Base-by-base conservation (phyloP, 2,113 vertebrate species). In the Tylochromis polylepis region DNA sequence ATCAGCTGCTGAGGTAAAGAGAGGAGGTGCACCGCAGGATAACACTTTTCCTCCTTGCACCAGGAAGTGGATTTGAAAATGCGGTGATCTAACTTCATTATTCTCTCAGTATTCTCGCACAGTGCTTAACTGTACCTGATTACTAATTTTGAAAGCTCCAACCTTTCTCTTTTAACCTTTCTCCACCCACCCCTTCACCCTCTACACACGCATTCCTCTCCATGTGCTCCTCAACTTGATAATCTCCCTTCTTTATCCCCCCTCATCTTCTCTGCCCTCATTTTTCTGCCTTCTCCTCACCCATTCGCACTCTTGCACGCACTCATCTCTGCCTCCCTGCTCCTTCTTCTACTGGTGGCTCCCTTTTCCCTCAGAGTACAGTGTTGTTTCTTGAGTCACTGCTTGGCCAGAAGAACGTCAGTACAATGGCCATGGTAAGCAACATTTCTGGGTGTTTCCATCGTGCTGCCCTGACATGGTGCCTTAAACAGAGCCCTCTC, bases 391-490 rank as follows among this genome's bases (percentile, higher is more conserved):
- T 96, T 93, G 95, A 95, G 83, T 95, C 95, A 89, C 36, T 95
- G 86, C 90, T 96, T 87, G 96, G 96, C 67, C 95, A 95, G 92
- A 95, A 95, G 84, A 95, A 95, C 93, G 34, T 95, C 94, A 83
- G 92, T 93, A 81, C 92, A 8, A 60, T 96, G 88, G 83, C 91
- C 81, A 96, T 95, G 96, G 96, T 96, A 96, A 96, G 96, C 92
- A 91, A 85, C 78, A 65, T 46, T 60, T 53, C 58, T 46, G 80
- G 16, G 43, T 90, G 84, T 87, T 79, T 90, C 55, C 36, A 79
- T 86, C 88, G 85, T 60, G 29, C 11, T 36, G 43, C 34, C 65
- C 55, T 38, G 38, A 67, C 80, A 85, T 75, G 20, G 49, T n/a
- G 24, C 22, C 43, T 60, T 56, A 83, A 87, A 84, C 85, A 38